A percentile compares a stretch with the other conserved stretches of the same genome.
Conservation (phyloP, 2,888 invertebrate genomes). For the Hypselothyrea guttata region DNA sequence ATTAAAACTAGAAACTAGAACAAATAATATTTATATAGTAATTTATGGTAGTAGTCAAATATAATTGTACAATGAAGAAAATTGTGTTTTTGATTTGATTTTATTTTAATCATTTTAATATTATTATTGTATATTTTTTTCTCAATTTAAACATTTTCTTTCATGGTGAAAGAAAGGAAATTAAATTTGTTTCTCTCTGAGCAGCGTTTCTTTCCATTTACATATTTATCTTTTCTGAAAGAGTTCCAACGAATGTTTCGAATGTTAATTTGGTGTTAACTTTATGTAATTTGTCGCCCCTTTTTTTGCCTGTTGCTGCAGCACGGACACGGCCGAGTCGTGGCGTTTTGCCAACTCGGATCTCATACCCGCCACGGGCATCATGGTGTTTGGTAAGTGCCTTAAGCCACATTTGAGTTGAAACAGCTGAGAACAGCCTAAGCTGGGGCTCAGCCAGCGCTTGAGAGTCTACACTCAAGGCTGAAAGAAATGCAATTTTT, state of each 20-base stretch:
- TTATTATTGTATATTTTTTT: too few species aligned
- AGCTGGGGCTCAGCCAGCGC: background rate
- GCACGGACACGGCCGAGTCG: slow-evolving; percentile 86
- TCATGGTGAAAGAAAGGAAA: too few species aligned
- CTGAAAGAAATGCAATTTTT: too few species aligned
- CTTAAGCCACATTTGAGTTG: slow-evolving; percentile 6
- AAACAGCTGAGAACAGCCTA: slow-evolving; percentile 7
- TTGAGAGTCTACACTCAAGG: background rate
- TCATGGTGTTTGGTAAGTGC: slow-evolving; percentile 90
- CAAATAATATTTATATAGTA: too few species aligned
- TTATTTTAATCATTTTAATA: too few species aligned
- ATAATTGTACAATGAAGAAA: too few species aligned
- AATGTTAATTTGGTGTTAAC: slow-evolving; percentile 78
- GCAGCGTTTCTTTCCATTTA: slow-evolving; percentile 26
- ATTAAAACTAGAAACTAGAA: too few species aligned
- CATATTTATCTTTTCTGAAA: slow-evolving; percentile 25
- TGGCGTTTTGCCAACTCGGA: slow-evolving; percentile 89
- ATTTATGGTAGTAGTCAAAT: too few species aligned
- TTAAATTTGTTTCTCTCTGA: too few species aligned
- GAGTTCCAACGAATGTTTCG: slow-evolving; percentile 29
- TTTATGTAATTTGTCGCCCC: slow-evolving; percentile 58
- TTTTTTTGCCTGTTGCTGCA: slow-evolving; percentile 82
- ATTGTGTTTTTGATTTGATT: too few species aligned
- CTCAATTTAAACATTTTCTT: too few species aligned
- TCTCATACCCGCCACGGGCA: slow-evolving; percentile 90